Evolutionary conservation across 1,140 invertebrate species (phyloP), one percentile per base, ranked within the genome.

Genomic region (Heterodera schachtii): DNA sequence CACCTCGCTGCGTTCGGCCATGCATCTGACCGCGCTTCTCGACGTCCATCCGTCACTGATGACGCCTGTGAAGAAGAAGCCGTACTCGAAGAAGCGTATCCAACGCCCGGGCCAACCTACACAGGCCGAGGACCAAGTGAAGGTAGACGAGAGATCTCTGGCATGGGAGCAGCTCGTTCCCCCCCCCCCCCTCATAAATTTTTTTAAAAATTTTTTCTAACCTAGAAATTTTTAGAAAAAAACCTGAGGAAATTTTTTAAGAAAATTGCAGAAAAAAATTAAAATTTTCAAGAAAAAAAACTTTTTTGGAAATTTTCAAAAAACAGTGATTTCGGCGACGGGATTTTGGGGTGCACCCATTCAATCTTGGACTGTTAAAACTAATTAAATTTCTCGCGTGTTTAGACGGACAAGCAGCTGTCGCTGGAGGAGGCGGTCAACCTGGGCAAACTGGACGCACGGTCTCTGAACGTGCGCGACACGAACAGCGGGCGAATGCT

Each of bases 1-100:
- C 16, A 94, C 94, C 9, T 93, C 94, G 3, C 94, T 96, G 90
- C 95, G 95, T 74, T 95, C 94, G 69, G 93, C 94, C 80, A 91
- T 95, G 78, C 91, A 96, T 67, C 79, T 90, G 21, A 77, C 85
- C 69, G 88, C 83, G 43, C 83, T 89, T 13, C 84, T 89, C 67
- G 88, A 89, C 21, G 85, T 89, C 13, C 89, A 90, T 80, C 88
- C 88, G 21, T 76, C 77, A 3, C 73, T 89, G 71, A 86, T 89
- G 57, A 83, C 86, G 19, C 79, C 88, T 19, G 80, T 74, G 46
- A 90, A 88, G 94, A 94, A 89, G 94, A 96, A 75, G 73, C 94
- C 94, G 90, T 94, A 96, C 79, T 94, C 94, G 16, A 92, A 78
- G 44, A 83, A 73, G 67, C 95, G 11, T 95, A 84, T 85, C 78